Base-by-base conservation (phyloP, 2,888 invertebrate genomes). In the Ichneumon xanthorius region DNA sequence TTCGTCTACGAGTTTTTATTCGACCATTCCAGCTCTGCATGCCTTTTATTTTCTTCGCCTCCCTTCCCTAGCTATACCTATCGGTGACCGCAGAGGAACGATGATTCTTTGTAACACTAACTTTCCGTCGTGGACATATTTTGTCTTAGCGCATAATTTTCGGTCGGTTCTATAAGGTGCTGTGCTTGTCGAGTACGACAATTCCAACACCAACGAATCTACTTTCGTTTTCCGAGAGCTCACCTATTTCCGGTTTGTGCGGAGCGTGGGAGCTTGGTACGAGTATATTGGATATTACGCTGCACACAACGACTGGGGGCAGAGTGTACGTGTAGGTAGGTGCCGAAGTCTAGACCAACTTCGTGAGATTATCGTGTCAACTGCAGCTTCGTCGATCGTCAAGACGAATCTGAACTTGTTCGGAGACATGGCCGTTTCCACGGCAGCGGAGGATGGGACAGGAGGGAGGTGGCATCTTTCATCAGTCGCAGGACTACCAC, bases 401-500 rank as follows among this genome's bases (percentile, higher is more conserved):
- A 55, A 40, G 40, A 61, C 61, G 68, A 70, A 81, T 61, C 48
- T 4, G 22, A 58, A 58, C 22, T 22, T 26, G 22, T 50, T 26
- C 33, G 58, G 68, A 81, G 61, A 63, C 75, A 50, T 30, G 53
- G 61, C 40, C 55, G 70, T 14, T 76, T 65, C 45, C 33, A 80
- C 78, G 16, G 19, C 19, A 19, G 53, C 26, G 30, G 63, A 58
- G 50, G 37, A 61, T 16, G 50, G 30, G 33, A 63, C 33, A 67
- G 16, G 30, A 55, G 48, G 40, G 50, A 48, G 53, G 63, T 73
- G 65, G 82, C 73, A 68, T 67, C 65, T 72, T 73, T 45, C 80
- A 65, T 84, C 79, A 86, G 84, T 85, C 84, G 82, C 55, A 26
- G 26, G 19, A 19, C 68, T 68, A 70, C 26, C 61, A 79, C 19